Evolutionary conservation across 1,140 invertebrate species (phyloP), one percentile per base, ranked within the genome.

Genomic region (Cyclina sinensis): DNA sequence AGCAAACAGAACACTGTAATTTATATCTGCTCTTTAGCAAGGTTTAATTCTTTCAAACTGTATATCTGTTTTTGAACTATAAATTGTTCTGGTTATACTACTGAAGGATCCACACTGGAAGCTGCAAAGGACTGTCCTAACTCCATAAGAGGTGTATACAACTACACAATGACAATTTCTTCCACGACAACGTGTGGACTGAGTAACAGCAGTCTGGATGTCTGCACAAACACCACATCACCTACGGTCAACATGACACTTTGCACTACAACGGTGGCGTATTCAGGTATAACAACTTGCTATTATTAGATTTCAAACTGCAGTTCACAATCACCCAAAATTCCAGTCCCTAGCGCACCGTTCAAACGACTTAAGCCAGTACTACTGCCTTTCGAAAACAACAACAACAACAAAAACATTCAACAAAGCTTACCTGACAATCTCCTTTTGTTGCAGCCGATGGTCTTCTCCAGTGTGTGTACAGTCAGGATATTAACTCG

Each of bases 261-360:
- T 12, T 86, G 84, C 46, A 46, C 3, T 16, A 43, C 62, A 21
- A 5, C 21, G 2, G 37, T 86, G 2, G 70, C 84, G 0, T 86
- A 62, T 24, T 78, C 84, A 0, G 84, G 84, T 86, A 78, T n/a
- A 30, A 27, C 57, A 27, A n/a, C n/a, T n/a, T n/a, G n/a, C n/a
- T n/a, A n/a, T n/a, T n/a, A n/a, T n/a, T n/a, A n/a, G n/a, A n/a
- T n/a, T n/a, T n/a, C n/a, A n/a, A n/a, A n/a, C n/a, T n/a, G n/a
- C n/a, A n/a, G n/a, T n/a, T n/a, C n/a, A n/a, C n/a, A n/a, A n/a
- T n/a, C n/a, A n/a, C n/a, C n/a, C n/a, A n/a, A n/a, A n/a, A n/a
- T n/a, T n/a, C n/a, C n/a, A n/a, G n/a, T n/a, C n/a, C n/a, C n/a
- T n/a, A n/a, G n/a, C n/a, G n/a, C n/a, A n/a, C n/a, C n/a, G n/a